Evolutionary conservation across 2,888 invertebrate species (phyloP).

Genomic region (Nephrotoma guestfalica): DNA sequence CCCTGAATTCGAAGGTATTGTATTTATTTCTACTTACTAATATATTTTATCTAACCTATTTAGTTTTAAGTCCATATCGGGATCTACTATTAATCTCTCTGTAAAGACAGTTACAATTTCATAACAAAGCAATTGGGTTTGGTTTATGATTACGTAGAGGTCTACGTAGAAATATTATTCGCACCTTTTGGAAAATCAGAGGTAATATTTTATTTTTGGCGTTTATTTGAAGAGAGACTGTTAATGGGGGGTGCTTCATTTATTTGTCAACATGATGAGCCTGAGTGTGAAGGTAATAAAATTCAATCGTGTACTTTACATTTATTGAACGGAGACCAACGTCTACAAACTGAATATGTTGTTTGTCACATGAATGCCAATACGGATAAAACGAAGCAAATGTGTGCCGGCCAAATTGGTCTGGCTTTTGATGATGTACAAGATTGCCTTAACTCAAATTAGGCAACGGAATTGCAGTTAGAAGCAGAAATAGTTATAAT

Average conservation of each 20-base stretch:
- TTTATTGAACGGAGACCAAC: constrained; percentile 25
- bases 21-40: neutral
- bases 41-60: neutral
- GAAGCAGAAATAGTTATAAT: constrained; percentile 33
- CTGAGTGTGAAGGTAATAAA: constrained; percentile 45
- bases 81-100: constrained; percentile 43
- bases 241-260: constrained; percentile 32
- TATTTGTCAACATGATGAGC: constrained; percentile 46
- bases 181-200: constrained; percentile 50
- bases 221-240: constrained; percentile 16
- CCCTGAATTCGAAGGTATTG: neutral
- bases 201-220: constrained; percentile 26
- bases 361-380: constrained; percentile 37
- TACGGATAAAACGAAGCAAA: constrained; percentile 27
- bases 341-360: constrained; percentile 34
- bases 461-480: constrained; percentile 34
- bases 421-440: constrained; percentile 26
- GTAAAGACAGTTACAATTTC: constrained; percentile 44
- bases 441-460: constrained; percentile 28
- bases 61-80: constrained; percentile 34
- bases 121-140: constrained; percentile 39
- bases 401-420: constrained; percentile 31
- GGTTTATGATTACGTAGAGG: constrained; percentile 33
- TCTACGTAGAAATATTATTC: constrained; percentile 37
- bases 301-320: constrained; percentile 44